Evolutionary conservation across 1,140 invertebrate species (phyloP), one percentile per base, ranked within the genome.

Genomic region (Saccostrea echinata): DNA sequence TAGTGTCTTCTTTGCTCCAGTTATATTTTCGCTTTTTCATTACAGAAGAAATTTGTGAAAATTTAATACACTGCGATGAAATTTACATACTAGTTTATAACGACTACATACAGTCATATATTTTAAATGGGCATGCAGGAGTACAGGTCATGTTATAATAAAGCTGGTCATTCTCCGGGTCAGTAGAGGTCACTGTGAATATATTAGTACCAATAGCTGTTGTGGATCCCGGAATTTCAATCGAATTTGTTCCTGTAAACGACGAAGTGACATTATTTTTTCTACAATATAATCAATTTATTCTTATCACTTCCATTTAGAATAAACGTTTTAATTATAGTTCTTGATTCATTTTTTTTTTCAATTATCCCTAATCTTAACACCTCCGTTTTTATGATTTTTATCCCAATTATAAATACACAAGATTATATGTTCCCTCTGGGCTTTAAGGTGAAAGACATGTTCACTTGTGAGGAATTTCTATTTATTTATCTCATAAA

Each of bases 71-170:
- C 11, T n/a, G 24, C 24, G 21, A 64, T 21, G 6, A 64, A 64
- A 24, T 1, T n/a, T 8, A 18, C 21, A 1, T n/a, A 0, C 57
- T 8, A 64, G 57, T 64, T 18, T 21, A 24, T 21, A 18, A 21
- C 4, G 57, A 16, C 9, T 33, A 84, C 84, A 21, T 81, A 85
- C 87, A 84, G n/a, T 84, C 43, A 18, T 57, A 64, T n/a, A 88
- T 85, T 9, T 55, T 51, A 27, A 88, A 88, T 6, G 87, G 87
- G 30, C 84, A 68, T 4, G 82, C 51, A 61, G 87, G 68, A n/a
- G 68, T 85, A 61, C 84, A 85, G n/a, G 61, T 76, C 68, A 85
- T 55, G 24, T 64, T 81, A 53, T 85, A 81, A 27, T 53, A 85
- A 9, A 85, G 27, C 13, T 85, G 18, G 71, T 84, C 76, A 82